phyloP scores from a whole-genome alignment of 2,113 vertebrate species.

The Anser brachyrhynchus region DNA sequence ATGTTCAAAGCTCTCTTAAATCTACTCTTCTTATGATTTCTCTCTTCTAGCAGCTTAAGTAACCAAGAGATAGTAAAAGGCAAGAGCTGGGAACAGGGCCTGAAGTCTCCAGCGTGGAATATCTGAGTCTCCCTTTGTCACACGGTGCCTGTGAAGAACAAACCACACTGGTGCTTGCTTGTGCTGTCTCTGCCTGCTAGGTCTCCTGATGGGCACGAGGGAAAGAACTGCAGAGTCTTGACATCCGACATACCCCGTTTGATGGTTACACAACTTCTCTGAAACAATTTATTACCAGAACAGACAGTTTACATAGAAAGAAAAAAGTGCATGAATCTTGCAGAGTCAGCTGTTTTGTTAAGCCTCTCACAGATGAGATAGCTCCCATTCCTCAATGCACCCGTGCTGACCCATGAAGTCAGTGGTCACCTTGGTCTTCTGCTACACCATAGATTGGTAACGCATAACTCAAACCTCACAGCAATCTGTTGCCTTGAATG shows the following conservation, averaged over 20 bases:
- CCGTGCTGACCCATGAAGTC: not conserved
- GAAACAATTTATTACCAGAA: not conserved
- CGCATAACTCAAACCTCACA: not conserved
- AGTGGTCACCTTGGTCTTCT: not conserved
- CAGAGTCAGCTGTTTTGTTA: not conserved
- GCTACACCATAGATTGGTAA: not conserved
- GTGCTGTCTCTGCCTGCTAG: rapidly evolving
- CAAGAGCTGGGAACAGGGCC: not conserved
- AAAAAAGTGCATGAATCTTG: not conserved
- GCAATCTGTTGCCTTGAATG: not conserved
- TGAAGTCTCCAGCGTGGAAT: not conserved
- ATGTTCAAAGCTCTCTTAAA: not conserved
- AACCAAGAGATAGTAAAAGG: not conserved
- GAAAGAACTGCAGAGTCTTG: not conserved
- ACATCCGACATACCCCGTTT: rapidly evolving
- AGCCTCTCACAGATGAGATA: not conserved
- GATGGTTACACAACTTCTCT: not conserved
- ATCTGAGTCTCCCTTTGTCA: not conserved
- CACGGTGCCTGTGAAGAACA: rapidly evolving
- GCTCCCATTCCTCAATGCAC: not conserved
- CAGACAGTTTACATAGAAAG: not conserved
- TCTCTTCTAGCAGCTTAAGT: not conserved
- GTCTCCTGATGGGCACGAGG: not conserved
- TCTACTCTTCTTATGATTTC: not conserved
- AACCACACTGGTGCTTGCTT: rapidly evolving